Percentiles rank a stretch among this genome's conserved stretches.
phyloP scores from a whole-genome alignment of 2,113 vertebrate species.

The Cygnus buccinator region DNA sequence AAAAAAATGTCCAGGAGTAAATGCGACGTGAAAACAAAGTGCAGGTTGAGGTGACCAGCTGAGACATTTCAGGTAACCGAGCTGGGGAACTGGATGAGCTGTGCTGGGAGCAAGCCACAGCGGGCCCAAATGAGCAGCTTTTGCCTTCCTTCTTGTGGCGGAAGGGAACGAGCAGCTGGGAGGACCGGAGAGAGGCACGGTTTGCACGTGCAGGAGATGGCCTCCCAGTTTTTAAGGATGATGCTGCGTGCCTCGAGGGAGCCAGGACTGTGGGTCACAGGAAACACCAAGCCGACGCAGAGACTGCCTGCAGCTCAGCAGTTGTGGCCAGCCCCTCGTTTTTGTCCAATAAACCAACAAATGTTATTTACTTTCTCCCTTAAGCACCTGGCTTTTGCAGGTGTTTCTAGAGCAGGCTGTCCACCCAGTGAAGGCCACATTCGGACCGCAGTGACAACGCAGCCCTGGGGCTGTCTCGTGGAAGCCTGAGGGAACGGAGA shows the following conservation, averaged over 20 bases:
- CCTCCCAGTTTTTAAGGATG: not conserved
- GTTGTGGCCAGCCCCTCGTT: not conserved
- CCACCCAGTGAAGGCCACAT: not conserved
- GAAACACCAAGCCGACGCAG: not conserved
- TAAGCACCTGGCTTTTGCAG: no score
- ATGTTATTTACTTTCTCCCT: not conserved
- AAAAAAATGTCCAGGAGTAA: not conserved
- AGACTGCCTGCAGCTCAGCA: not conserved
- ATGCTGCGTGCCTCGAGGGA: not conserved
- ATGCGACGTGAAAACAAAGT: not conserved
- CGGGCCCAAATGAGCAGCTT: not conserved
- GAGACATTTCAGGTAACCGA: not conserved
- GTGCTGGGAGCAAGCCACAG: not conserved
- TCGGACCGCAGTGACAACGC: not conserved
- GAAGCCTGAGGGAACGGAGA: not conserved
- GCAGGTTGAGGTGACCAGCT: not conserved
- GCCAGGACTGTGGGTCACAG: fast-evolving
- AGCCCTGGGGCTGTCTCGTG: fast-evolving
- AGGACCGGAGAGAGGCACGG: not conserved
- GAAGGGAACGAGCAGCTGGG: not conserved
- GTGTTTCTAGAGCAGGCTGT: not conserved
- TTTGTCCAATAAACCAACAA: not conserved
- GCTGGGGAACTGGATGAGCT: not conserved
- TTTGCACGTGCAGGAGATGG: not conserved
- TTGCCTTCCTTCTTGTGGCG: not conserved